A percentile compares a stretch with the other conserved stretches of the same genome.
phyloP scores from a whole-genome alignment of 2,797 vertebrate genomes.

The Dromococcyx pavoninus region DNA sequence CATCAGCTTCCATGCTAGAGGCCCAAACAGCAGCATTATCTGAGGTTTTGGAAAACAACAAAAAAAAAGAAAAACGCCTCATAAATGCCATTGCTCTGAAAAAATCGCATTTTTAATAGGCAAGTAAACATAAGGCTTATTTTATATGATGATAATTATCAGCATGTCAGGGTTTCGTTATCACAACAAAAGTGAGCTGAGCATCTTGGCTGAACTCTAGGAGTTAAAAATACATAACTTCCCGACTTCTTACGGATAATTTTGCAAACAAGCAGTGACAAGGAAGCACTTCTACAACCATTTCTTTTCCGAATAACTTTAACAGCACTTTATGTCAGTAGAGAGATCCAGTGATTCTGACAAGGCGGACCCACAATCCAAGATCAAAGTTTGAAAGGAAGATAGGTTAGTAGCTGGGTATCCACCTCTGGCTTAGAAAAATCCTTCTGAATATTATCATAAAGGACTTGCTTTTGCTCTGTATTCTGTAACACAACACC shows the following conservation, averaged over 20 bases:
- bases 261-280: not conserved
- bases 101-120: not conserved
- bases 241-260: not conserved
- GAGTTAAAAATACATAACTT: slow-evolving; percentile 10
- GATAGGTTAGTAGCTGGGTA: not conserved
- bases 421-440: not conserved
- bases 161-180: not conserved
- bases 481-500: accelerated
- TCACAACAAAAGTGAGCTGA: not conserved
- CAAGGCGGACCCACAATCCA: not conserved
- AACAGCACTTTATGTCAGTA: not conserved
- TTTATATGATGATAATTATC: not conserved
- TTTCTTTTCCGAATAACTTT: not conserved
- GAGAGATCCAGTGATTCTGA: not conserved
- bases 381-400: not conserved
- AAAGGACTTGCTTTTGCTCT: not conserved
- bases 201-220: not conserved
- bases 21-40: not conserved
- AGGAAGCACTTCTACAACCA: not conserved
- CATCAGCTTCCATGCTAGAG: not conserved
- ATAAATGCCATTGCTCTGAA: not conserved
- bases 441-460: not conserved
- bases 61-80: not conserved
- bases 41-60: not conserved
- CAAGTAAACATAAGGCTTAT: not conserved